Conservation (phyloP, 2,888 invertebrate genomes). For the Plutella xylostella region DNA sequence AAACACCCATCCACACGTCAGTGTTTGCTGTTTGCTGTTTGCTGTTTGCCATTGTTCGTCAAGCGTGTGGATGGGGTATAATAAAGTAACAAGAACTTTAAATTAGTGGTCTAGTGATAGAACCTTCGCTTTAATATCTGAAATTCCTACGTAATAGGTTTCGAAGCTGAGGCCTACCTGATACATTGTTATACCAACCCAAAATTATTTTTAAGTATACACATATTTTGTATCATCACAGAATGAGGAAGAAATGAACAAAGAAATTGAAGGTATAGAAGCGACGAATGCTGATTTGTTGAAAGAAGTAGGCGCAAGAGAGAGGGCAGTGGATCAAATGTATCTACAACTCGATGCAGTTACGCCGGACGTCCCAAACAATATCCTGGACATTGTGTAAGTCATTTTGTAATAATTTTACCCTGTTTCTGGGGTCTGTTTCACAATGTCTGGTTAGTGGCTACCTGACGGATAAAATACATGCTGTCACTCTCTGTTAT, state of each 20-base stretch:
- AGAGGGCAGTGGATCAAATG: constrained; percentile 26
- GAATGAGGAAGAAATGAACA: constrained; percentile 34
- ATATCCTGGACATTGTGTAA: constrained; percentile 34
- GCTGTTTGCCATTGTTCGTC: too few species aligned
- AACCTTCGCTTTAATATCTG: neutral
- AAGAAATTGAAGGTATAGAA: constrained; percentile 26
- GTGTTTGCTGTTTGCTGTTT: too few species aligned
- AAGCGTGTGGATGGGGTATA: neutral
- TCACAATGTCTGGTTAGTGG: neutral
- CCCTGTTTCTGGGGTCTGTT: neutral
- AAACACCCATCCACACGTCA: too few species aligned
- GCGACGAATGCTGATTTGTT: constrained; percentile 23
- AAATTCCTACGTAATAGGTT: neutral
- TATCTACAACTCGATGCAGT: constrained; percentile 24
- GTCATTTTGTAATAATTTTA: constrained; percentile 6
- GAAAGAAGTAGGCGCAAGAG: constrained; percentile 24
- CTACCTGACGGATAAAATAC: neutral
- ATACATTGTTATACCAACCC: neutral
- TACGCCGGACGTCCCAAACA: constrained; percentile 28
- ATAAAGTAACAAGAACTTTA: neutral
- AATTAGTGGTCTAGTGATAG: neutral
- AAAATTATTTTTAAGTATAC: neutral
- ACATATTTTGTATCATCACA: constrained; percentile 15
- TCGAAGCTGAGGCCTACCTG: neutral
- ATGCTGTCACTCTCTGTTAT: neutral